A percentile compares a stretch with the other conserved stretches of the same genome.
Evolutionary conservation across 2,888 invertebrate genomes (phyloP).

Genomic region (Chloroclysta siterata): DNA sequence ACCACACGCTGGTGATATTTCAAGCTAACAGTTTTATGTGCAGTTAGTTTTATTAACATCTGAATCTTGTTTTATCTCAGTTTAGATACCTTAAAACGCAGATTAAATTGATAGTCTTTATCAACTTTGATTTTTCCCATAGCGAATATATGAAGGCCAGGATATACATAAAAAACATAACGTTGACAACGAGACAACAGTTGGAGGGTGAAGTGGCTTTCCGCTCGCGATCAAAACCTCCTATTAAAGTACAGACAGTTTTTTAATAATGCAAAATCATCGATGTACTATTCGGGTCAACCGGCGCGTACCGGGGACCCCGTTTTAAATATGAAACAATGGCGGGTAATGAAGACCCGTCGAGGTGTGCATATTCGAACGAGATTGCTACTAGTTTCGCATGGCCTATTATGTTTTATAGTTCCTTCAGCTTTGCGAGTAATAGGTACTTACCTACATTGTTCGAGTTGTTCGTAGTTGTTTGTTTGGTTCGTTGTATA

Average conservation of each 20-base stretch:
- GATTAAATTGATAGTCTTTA: too few relatives aligned
- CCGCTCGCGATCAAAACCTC: neutral
- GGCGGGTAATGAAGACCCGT: conserved; percentile 36
- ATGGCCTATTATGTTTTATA: conserved; percentile 17
- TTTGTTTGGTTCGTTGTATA: neutral
- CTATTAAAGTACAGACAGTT: conserved; percentile 28
- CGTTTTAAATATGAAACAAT: conserved; percentile 48
- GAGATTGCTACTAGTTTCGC: conserved; percentile 27
- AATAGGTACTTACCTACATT: neutral
- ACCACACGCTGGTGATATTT: too few relatives aligned
- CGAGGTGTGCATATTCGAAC: conserved; percentile 31
- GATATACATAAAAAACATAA: too few relatives aligned
- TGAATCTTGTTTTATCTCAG: too few relatives aligned
- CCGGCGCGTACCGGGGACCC: conserved; percentile 35
- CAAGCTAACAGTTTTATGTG: too few relatives aligned
- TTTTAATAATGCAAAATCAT: conserved; percentile 48
- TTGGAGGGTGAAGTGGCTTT: conserved; percentile 4
- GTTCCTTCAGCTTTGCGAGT: neutral
- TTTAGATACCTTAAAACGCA: too few relatives aligned
- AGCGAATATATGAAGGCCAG: too few relatives aligned
- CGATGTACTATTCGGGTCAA: conserved; percentile 48
- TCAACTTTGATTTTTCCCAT: too few relatives aligned
- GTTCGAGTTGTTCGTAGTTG: neutral
- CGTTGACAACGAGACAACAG: neutral
- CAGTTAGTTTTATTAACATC: too few relatives aligned